Percentiles rank a stretch among this genome's conserved stretches.
These are phyloP conservation scores for Silurus lanzhouensis DNA, from an alignment of 2,797 vertebrate species.

Conservation along the genomic window DNA sequence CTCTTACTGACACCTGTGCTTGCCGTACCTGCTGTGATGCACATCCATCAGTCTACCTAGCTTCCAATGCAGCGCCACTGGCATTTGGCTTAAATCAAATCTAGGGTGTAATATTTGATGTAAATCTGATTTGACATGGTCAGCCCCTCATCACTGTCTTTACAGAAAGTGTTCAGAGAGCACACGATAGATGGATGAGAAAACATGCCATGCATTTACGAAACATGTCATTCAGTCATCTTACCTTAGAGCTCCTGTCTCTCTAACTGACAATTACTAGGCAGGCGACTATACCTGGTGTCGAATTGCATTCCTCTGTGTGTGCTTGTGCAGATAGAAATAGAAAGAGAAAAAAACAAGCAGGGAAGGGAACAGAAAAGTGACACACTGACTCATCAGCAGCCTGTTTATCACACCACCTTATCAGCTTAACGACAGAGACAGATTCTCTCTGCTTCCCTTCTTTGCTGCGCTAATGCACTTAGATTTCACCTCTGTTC, in stretches of 20 bases:
- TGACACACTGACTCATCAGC: constrained; percentile 45
- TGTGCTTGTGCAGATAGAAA: constrained; percentile 19
- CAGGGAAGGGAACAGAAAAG: constrained; percentile 21
- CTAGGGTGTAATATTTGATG: constrained; percentile 29
- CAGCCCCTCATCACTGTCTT: constrained; percentile 1
- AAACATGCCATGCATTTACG: constrained; percentile 26
- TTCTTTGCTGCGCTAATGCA: constrained; percentile 4
- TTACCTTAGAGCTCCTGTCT: constrained; percentile 13
- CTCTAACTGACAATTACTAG: constrained; percentile 9
- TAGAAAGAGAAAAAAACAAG: constrained; percentile 13
- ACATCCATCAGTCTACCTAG: constrained; percentile 22
- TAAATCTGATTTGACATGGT: constrained; percentile 23
- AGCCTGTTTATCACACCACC: constrained; percentile 47
- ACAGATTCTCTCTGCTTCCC: constrained; percentile 40
- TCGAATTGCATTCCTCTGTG: neutral
- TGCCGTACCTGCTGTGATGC: constrained; percentile 15
- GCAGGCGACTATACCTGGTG: neutral
- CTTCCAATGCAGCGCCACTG: neutral
- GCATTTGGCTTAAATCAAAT: neutral
- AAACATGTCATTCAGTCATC: constrained; percentile 30
- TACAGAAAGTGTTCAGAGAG: neutral
- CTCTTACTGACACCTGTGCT: neutral
- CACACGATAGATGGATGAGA: constrained; percentile 10
- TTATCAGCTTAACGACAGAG: constrained; percentile 49
- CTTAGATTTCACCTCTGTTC: constrained; percentile 31